phyloP scores from a whole-genome alignment of 2,113 vertebrate genomes.

The Psephotus haematonotus region DNA sequence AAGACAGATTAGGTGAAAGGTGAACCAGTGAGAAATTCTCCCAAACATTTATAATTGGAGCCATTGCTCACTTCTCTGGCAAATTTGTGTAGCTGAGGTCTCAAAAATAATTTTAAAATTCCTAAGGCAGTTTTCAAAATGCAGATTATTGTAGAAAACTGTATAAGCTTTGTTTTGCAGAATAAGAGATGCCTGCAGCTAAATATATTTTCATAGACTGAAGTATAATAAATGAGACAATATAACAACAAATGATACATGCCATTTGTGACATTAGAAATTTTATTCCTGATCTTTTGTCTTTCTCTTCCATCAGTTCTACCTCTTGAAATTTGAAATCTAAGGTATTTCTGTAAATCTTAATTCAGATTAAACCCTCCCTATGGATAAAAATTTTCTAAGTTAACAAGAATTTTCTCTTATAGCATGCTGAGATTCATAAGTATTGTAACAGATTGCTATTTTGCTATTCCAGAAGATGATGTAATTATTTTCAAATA shows the following conservation, averaged over 20 bases:
- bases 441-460: neutral
- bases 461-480: neutral
- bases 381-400: neutral
- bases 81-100: neutral
- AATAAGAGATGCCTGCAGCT: neutral
- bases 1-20: neutral
- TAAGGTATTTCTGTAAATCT: neutral
- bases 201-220: neutral
- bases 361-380: neutral
- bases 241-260: neutral
- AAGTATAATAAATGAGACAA: neutral
- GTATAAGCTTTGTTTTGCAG: neutral
- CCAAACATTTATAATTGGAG: neutral
- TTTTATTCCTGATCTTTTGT: neutral
- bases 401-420: neutral
- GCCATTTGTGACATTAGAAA: neutral
- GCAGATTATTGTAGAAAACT: neutral
- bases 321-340: neutral
- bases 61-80: neutral
- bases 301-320: neutral
- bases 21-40: neutral
- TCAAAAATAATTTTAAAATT: neutral
- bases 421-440: neutral
- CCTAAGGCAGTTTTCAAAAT: neutral
- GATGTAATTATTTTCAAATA: constrained; percentile 5